These are phyloP conservation scores for Andrena chrysosceles DNA, from an alignment of 2,888 invertebrate species.

Conservation along the genomic window DNA sequence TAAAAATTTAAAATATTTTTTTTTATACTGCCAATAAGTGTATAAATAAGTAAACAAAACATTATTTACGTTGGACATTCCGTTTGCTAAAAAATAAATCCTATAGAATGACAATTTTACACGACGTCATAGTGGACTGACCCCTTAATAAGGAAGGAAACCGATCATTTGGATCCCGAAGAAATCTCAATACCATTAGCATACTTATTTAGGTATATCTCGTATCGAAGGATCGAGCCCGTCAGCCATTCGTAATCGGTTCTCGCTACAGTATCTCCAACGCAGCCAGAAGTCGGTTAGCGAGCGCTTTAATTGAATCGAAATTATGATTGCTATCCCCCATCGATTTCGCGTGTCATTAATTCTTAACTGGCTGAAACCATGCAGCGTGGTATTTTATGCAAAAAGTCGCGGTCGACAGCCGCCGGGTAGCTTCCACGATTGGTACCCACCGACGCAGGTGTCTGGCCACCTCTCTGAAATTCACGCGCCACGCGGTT, in stretches of 20 bases:
- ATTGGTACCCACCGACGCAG: conserved; percentile 39
- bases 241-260: not conserved
- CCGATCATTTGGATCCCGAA: not conserved
- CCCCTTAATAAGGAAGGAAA: too few species aligned
- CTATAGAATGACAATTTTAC: too few species aligned
- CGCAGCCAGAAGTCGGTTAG: not conserved
- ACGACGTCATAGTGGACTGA: too few species aligned
- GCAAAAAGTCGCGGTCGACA: conserved; percentile 16
- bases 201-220: not conserved
- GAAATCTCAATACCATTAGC: conserved; percentile 9
- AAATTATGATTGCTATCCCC: conserved; percentile 28
- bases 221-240: not conserved
- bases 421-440: conserved; percentile 19
- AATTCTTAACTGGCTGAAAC: conserved; percentile 32
- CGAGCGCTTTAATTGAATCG: conserved; percentile 35
- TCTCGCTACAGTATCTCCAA: not conserved
- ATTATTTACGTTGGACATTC: too few species aligned
- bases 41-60: too few species aligned
- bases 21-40: too few species aligned
- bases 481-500: conserved; percentile 47
- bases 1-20: too few species aligned
- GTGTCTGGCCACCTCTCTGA: conserved; percentile 27
- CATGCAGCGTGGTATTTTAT: not conserved
- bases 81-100: too few species aligned
- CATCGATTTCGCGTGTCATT: conserved; percentile 45